Base-by-base conservation (phyloP, 2,797 vertebrate species). In the Crenuchus spilurus region DNA sequence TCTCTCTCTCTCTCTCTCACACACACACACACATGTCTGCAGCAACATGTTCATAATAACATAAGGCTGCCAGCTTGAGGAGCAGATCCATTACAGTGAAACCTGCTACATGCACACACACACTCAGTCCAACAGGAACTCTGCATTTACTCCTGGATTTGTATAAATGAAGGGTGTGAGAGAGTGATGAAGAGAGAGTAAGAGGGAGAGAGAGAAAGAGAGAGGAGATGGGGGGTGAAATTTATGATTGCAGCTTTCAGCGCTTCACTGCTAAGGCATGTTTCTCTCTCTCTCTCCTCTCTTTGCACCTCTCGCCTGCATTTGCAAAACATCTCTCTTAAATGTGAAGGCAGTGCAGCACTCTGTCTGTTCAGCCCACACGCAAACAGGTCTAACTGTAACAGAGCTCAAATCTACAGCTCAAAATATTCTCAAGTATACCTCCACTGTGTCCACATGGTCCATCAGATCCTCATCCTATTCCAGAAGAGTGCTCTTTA, bases 321-420 rank as follows among this genome's bases (percentile, higher is more conserved):
- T 60, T 60, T 55, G 37, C 58, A 57, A 37, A 35, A 54, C 58
- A 55, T 62, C 18, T 9, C 16, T 20, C 20, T 46, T 6, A 58
- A 30, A 64, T 44, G 22, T 35, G 37, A 42, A 22, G 33, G 44
- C 57, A 63, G 39, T 57, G 31, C 39, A 57, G 14, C 9, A 73
- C 41, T 48, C 52, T 78, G 75, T n/a, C n/a, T n/a, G n/a, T n/a
- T n/a, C 79, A 58, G 80, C 52, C 78, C 62, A 63, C 61, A 42
- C 80, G 84, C 85, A 84, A 88, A 87, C 87, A 89, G 82, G 84
- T 87, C 84, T 37, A 73, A 30, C 22, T 33, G 16, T 18, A 71
- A 52, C n/a, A 58, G 6, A 44, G 11, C 1, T n/a, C n/a, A n/a
- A n/a, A n/a, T n/a, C n/a, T n/a, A n/a, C n/a, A n/a, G n/a, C n/a